Percentiles rank a stretch among this genome's conserved stretches.
phyloP scores from a whole-genome alignment of 2,888 invertebrate genomes.

The Coenonympha glycerion region DNA sequence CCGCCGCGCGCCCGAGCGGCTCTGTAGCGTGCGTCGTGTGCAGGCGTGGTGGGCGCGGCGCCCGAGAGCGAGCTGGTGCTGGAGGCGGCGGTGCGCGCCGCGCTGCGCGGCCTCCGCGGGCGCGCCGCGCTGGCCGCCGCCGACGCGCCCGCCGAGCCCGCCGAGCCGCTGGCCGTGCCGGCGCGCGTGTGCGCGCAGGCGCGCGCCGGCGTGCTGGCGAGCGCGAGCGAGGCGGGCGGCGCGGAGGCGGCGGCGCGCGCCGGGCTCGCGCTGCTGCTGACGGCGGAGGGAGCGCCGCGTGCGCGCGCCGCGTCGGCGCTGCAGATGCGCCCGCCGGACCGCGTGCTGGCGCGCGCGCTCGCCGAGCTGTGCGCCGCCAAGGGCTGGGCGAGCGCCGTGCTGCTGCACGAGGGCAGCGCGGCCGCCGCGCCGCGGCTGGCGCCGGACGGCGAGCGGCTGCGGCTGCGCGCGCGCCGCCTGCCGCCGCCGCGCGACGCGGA shows the following conservation, averaged over 20 bases:
- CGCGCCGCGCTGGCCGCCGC: constrained; percentile 20
- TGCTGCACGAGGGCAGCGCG: constrained; percentile 57
- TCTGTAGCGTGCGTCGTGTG: background rate
- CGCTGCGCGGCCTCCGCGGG: constrained; percentile 18
- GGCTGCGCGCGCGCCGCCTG: constrained; percentile 48
- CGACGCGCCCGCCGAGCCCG: constrained; percentile 19
- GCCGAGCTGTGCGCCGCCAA: constrained; percentile 48
- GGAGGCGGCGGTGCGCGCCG: constrained; percentile 29
- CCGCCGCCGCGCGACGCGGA: constrained; percentile 50
- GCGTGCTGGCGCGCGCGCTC: constrained; percentile 45
- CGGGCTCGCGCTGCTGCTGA: constrained; percentile 45
- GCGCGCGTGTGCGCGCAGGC: constrained; percentile 28
- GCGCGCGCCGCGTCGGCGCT: constrained; percentile 39
- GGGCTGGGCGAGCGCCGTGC: constrained; percentile 56
- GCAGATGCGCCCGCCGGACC: constrained; percentile 45
- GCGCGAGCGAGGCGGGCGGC: constrained; percentile 29
- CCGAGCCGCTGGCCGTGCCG: constrained; percentile 21
- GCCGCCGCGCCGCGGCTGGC: constrained; percentile 29
- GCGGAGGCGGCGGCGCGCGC: constrained; percentile 32
- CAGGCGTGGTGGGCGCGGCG: constrained; percentile 25
- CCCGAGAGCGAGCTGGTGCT: constrained; percentile 25
- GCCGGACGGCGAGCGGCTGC: constrained; percentile 33
- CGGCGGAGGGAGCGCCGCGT: constrained; percentile 30
- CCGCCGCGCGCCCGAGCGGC: background rate
- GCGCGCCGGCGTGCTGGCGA: constrained; percentile 23